Percentiles rank a stretch among this genome's conserved stretches.
These are phyloP conservation scores for Plotosus lineatus DNA, from an alignment of 2,113 vertebrate genomes.

Conservation along the genomic window DNA sequence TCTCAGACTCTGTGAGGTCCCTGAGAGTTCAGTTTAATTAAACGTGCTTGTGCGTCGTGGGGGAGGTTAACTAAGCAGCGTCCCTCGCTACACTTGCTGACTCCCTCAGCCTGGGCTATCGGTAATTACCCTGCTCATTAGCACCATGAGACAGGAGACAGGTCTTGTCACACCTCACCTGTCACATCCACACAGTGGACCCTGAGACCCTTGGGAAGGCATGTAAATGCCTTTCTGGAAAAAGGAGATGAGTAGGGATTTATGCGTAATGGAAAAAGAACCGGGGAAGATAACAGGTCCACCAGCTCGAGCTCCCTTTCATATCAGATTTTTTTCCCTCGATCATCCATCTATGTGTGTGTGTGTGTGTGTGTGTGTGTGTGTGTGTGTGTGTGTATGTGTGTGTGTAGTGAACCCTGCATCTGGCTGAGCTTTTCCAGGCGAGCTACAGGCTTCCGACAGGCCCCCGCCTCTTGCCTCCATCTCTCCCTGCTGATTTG, in stretches of 20 bases:
- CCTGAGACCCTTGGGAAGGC: neutral
- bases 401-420: conserved; percentile 23
- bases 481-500: conserved; percentile 65
- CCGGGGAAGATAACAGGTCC: conserved; percentile 1
- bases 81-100: conserved; percentile 29
- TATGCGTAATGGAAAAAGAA: neutral
- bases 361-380: conserved; percentile 26
- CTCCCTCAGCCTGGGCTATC: conserved; percentile 65
- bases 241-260: conserved; percentile 3
- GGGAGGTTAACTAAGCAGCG: conserved; percentile 38
- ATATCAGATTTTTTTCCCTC: conserved; percentile 22
- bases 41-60: conserved; percentile 54
- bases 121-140: conserved; percentile 76
- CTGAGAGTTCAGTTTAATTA: conserved; percentile 75
- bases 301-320: neutral
- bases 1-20: conserved; percentile 56
- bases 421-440: conserved; percentile 59
- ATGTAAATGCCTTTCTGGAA: neutral
- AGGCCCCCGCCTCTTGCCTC: conserved; percentile 55
- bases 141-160: conserved; percentile 58
- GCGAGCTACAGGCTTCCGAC: conserved; percentile 59
- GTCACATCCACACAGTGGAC: conserved; percentile 32
- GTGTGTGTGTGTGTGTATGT: conserved; percentile 34
- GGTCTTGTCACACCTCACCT: conserved; percentile 53
- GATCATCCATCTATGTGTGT: conserved; percentile 20